Conservation (phyloP, 2,797 vertebrate genomes). For the Coranthus polyacanthus region DNA sequence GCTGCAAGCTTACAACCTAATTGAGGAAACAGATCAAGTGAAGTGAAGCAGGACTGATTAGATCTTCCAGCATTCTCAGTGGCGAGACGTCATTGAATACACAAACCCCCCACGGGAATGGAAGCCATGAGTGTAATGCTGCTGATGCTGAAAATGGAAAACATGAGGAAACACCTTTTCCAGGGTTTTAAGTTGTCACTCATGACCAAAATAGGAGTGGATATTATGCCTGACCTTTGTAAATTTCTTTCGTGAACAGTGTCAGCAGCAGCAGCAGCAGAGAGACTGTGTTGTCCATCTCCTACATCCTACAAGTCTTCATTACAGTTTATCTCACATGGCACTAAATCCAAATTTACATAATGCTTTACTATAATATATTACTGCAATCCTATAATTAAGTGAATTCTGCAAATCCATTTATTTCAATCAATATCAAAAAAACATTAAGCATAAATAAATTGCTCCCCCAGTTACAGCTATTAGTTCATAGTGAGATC, state of each 20-base stretch:
- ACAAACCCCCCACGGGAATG: constrained; percentile 46
- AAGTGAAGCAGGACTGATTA: constrained; percentile 75
- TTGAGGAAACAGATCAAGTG: constrained; percentile 68
- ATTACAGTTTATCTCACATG: not conserved
- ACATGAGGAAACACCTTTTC: constrained; percentile 44
- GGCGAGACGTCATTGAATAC: constrained; percentile 57
- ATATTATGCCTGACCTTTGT: constrained; percentile 3
- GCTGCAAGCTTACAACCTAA: constrained; percentile 65
- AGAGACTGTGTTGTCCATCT: constrained; percentile 10
- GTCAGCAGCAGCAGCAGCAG: not conserved
- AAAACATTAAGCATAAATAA: too few species aligned
- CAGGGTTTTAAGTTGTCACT: constrained; percentile 32
- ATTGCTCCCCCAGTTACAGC: too few species aligned
- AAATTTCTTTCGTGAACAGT: not conserved
- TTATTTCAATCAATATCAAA: too few species aligned
- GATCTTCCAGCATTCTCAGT: constrained; percentile 62
- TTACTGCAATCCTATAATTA: too few species aligned
- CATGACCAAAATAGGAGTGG: constrained; percentile 17
- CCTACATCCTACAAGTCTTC: not conserved
- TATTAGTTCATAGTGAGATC: constrained; percentile 37
- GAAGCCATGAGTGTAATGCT: constrained; percentile 28
- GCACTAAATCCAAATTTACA: too few species aligned
- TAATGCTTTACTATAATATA: too few species aligned
- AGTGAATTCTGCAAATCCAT: too few species aligned
- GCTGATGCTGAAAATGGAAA: constrained; percentile 41